Evolutionary conservation across 2,888 invertebrate genomes (phyloP), one percentile per base, ranked within the genome.

Genomic region (Scaptomyza cyrtandrae): DNA sequence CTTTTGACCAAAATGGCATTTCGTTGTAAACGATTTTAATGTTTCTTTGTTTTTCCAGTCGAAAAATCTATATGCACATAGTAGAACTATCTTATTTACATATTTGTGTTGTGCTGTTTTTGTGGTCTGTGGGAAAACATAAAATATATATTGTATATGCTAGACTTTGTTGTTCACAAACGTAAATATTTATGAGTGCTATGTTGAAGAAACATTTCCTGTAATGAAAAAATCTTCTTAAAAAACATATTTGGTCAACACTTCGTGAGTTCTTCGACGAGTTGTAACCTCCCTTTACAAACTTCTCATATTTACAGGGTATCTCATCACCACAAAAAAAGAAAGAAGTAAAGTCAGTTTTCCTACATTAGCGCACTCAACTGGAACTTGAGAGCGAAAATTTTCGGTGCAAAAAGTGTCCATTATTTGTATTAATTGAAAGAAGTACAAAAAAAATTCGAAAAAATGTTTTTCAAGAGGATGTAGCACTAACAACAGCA

Each of bases 351-450:
- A 13, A 54, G 13, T 19, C 41, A 7, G 54, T 61, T 64, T 74
- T 49, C 11, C 10, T 35, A 59, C 80, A 86, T 88, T 72, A 74
- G 80, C 76, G 68, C 88, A 76, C 66, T 83, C 71, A 69, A 70
- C 81, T 80, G 86, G 88, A 85, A 85, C 80, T 66, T 44, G 55
- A 70, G 46, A 64, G 62, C 83, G 78, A 60, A 88, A 78, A 70
- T 72, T 68, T 57, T 60, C 55, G 59, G 44, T 62, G 69, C 86
- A 77, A 87, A 83, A 83, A 88, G 74, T 83, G 88, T 87, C 82
- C 78, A 88, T 82, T 86, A 80, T 44, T 70, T 72, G 86, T 60
- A 74, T 82, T 87, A 85, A 82, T 87, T 82, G 82, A 62, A 72
- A 72, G 60, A 63, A 29, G 45, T 45, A 54, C 41, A 55, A 69